Base-by-base conservation (phyloP, 1,140 invertebrate species). In the Aphelenchoides avenae region DNA sequence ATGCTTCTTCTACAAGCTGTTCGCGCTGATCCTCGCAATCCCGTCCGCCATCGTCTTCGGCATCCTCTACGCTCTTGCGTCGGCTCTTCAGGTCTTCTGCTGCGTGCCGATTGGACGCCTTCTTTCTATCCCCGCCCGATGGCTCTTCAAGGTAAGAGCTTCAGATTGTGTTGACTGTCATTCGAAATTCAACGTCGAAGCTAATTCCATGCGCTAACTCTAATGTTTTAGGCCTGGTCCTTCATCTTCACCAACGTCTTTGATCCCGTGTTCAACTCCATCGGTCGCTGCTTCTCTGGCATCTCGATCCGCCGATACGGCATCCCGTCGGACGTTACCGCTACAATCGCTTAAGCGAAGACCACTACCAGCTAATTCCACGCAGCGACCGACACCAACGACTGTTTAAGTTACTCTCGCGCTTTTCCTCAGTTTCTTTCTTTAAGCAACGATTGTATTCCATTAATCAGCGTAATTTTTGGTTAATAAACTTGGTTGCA, bases 1-100 rank as follows among this genome's bases (percentile, higher is more conserved):
- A 51, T 64, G 69, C 20, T 77, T 76, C 67, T 73, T 79, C 57
- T 82, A 82, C 69, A 73, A 75, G 27, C 3, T 63, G 4, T 29
- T 58, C 24, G 29, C 57, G 31, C 11, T 46, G 26, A 60, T 58
- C 11, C 27, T 58, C 60, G 52, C 46, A 20, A 43, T 51, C n/a
- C 48, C 48, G n/a, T n/a, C 30, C 4, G 31, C 31, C 18, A 51
- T 51, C 5, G n/a, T 20, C 13, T 22, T 61, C 4, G 61, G 61
- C 26, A 11, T 64, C 11, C 55, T 66, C 24, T 60, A 41, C 34
- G 61, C 62, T 22, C 36, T 64, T 29, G 22, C 66, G 18, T 41
- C 41, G 20, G 61, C 47, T 6, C 27, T 66, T 11, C 34, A 34
- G 24, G 63, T 64, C 18, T 64, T 50, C 55, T 15, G 50, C 11